phyloP scores from a whole-genome alignment of 37 sponge, comb jelly and placozoan genomes.

The Petrosia ficiformis region DNA sequence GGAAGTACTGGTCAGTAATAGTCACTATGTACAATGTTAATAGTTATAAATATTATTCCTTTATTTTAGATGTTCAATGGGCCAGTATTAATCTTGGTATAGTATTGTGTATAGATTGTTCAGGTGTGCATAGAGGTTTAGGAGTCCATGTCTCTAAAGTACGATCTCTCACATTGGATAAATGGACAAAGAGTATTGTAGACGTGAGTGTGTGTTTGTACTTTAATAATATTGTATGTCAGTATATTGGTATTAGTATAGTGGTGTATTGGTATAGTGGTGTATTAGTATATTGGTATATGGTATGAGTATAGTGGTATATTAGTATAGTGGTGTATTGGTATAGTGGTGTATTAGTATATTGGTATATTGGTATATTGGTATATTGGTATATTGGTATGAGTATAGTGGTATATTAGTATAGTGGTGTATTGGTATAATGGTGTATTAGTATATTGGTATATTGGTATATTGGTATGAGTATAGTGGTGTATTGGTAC shows the following conservation, averaged over 20 bases:
- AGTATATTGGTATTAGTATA: too few relatives aligned
- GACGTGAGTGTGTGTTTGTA: slow-evolving; percentile 37
- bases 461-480: too few relatives aligned
- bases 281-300: neutral
- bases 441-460: too few relatives aligned
- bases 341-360: neutral
- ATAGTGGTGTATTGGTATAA: too few relatives aligned
- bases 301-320: too few relatives aligned
- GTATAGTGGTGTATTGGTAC: too few relatives aligned
- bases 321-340: neutral
- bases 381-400: too few relatives aligned
- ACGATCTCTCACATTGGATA: slow-evolving; percentile 79
- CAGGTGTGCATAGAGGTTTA: slow-evolving; percentile 83
- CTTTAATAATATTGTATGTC: too few relatives aligned
- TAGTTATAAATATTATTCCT: neutral
- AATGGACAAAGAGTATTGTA: slow-evolving; percentile 66
- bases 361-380: too few relatives aligned
- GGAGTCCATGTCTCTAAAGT: slow-evolving; percentile 91
- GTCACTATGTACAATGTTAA: neutral
- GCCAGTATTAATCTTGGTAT: slow-evolving; percentile 90
- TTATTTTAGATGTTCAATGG: slow-evolving; percentile 76
- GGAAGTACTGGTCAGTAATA: slow-evolving; percentile 27
- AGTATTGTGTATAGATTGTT: slow-evolving; percentile 83
- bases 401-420: too few relatives aligned
- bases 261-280: too few relatives aligned